A percentile compares a stretch with the other conserved stretches of the same genome.
Evolutionary conservation across 2,113 vertebrate species (phyloP).

Genomic region (Lophotis ruficrista): DNA sequence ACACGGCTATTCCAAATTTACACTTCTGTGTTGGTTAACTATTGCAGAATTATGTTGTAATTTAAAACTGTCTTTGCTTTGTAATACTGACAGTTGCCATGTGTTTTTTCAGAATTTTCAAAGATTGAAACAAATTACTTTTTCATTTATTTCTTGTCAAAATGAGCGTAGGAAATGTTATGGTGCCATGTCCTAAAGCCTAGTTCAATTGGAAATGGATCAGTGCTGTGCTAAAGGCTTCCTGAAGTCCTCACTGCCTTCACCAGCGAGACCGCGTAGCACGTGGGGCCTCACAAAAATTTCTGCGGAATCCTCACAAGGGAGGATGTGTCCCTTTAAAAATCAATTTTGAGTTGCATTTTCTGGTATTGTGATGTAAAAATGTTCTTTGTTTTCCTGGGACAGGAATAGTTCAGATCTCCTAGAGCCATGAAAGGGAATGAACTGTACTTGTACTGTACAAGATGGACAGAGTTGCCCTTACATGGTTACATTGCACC

Average conservation of each 20-base stretch:
- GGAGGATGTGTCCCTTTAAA: neutral
- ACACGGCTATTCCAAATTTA: neutral
- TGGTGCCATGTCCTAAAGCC: neutral
- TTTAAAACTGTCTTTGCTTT: neutral
- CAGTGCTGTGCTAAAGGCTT: neutral
- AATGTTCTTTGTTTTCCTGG: constrained; percentile 39
- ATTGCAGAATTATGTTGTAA: neutral
- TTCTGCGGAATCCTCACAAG: neutral
- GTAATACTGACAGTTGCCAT: neutral
- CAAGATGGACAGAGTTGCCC: constrained; percentile 63
- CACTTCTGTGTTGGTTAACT: neutral
- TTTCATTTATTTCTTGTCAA: neutral
- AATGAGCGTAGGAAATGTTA: neutral
- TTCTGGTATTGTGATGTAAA: constrained; percentile 50
- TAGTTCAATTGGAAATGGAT: neutral
- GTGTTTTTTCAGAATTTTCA: neutral
- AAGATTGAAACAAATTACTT: neutral
- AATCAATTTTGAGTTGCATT: neutral
- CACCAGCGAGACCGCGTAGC: neutral
- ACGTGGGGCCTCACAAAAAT: neutral
- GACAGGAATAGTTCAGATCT: constrained; percentile 68
- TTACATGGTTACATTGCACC: constrained; percentile 75
- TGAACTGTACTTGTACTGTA: constrained; percentile 53
- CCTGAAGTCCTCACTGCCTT: neutral
- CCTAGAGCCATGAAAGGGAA: constrained; percentile 75